Evolutionary conservation across 2,113 vertebrate species (phyloP), one percentile per base, ranked within the genome.

Genomic region (Malurus alboscapulatus): DNA sequence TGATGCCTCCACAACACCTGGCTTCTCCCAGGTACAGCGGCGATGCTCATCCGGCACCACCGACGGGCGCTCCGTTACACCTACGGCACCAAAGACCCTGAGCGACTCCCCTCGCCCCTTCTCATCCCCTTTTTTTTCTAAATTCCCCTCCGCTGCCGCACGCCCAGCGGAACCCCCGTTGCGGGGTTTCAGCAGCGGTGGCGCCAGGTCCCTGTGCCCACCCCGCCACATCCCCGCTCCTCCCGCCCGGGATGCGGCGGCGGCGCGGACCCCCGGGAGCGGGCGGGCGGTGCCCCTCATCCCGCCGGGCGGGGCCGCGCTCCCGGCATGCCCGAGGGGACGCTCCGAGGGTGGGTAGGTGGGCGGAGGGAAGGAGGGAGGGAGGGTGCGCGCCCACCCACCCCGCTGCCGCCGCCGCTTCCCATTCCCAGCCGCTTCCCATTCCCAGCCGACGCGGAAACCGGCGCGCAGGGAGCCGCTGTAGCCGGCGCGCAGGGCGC

Each of bases 41-140:
- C 3, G 54, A 38, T 0, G 34, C 38, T 22, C 66, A 4, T 0
- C 12, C 66, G 2, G 4, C 3, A 6, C 1, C 10, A 4, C 2
- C 17, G 32, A 7, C 16, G 9, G 10, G 29, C 22, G 9, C 5
- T 15, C 8, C 57, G 7, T 0, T 11, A 30, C 30, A 3, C 51
- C 13, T 0, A 5, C 2, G 7, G 75, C 67, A 9, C 1, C 62
- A 0, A 8, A 4, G 10, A 26, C 10, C 9, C 57, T 4, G 8
- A 15, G n/a, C 12, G 4, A 3, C 9, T 7, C 34, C 34, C 27
- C 40, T 18, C 4, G 24, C 2, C 36, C 36, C 27, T 54, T 25
- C 20, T 3, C 17, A 1, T 12, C 14, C 20, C 34, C 16, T 25
- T 5, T 13, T 5, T 10, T 0, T 1, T 21, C 8, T 7, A 1